Conservation (phyloP, 1,140 invertebrate species). For the Parasteatoda tepidariorum region DNA sequence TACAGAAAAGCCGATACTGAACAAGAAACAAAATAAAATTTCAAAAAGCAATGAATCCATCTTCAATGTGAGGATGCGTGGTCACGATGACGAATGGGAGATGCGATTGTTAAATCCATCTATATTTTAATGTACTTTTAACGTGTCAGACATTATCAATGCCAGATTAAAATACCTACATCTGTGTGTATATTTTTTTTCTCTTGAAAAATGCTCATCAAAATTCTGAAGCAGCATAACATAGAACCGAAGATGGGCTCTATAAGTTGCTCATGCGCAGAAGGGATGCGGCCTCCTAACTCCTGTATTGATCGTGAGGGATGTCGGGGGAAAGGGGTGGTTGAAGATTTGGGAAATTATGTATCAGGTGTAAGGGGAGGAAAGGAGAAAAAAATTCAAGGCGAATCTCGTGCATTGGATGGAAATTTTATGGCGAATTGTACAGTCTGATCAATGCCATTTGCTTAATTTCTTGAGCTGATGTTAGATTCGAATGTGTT, state of each 20-base stretch:
- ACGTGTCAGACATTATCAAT: too few species aligned
- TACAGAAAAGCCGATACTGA: background rate
- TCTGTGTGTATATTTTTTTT: background rate
- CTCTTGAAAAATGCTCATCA: background rate
- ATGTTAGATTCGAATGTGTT: too few species aligned
- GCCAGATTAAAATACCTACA: too few species aligned
- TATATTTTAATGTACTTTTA: too few species aligned
- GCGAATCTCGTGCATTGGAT: background rate
- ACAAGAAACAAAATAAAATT: background rate
- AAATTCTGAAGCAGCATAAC: background rate
- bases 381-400: background rate
- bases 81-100: background rate
- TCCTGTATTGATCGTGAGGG: constrained; percentile 26
- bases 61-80: background rate
- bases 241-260: background rate
- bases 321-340: background rate
- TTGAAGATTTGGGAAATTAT: background rate
- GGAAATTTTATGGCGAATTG: background rate
- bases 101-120: too few species aligned
- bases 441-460: too few species aligned
- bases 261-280: constrained; percentile 17
- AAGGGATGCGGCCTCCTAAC: background rate
- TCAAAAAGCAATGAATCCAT: background rate
- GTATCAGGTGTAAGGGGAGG: background rate
- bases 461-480: too few species aligned